Conservation (phyloP, 2,797 vertebrate genomes). For the Prionace glauca region DNA sequence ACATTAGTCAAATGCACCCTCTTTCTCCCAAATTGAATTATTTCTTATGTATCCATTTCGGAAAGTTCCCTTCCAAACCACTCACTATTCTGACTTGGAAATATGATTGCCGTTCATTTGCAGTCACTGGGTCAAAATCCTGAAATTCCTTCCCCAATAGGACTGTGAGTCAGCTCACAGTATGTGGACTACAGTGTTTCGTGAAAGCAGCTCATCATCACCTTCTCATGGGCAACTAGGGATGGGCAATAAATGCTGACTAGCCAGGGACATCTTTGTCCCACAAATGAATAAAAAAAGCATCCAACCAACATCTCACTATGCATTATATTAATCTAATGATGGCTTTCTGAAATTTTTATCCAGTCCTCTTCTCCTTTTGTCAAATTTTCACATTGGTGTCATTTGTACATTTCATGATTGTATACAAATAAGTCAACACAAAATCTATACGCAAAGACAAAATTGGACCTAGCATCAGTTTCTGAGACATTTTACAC, state of each 20-base stretch:
- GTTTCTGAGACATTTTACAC: background rate
- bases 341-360: background rate
- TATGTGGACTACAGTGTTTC: no score
- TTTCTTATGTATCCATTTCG: background rate
- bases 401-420: background rate
- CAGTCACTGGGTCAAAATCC: no score
- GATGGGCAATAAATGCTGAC: no score
- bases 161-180: no score
- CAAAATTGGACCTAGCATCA: background rate
- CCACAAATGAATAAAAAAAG: no score
- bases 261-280: no score
- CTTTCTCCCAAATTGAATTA: background rate
- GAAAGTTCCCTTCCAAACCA: background rate
- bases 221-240: no score
- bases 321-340: background rate
- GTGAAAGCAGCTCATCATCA: no score
- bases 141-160: no score
- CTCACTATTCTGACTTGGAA: no score
- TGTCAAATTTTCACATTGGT: background rate
- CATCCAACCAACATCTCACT: background rate
- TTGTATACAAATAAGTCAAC: background rate
- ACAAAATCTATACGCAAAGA: background rate
- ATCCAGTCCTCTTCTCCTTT: background rate
- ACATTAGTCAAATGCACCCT: background rate
- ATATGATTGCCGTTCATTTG: no score